Evolutionary conservation across 2,113 vertebrate species (phyloP), one percentile per base, ranked within the genome.

Genomic region (Butorides virescens): DNA sequence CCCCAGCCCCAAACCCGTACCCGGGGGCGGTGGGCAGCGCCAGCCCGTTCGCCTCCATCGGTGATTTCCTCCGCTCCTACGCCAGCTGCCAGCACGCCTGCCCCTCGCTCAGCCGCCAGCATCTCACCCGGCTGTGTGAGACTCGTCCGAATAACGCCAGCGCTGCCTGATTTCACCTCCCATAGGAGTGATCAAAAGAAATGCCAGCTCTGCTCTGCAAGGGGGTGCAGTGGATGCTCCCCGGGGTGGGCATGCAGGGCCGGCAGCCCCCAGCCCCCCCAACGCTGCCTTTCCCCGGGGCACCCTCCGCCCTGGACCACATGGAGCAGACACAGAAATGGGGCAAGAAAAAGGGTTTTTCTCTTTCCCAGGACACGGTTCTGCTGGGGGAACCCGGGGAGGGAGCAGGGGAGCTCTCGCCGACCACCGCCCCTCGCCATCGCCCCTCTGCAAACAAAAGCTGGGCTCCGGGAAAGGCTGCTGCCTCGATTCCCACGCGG

Each of bases 1-100:
- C n/a, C n/a, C n/a, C n/a, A n/a, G n/a, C n/a, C n/a, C n/a, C n/a
- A n/a, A n/a, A n/a, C n/a, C n/a, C n/a, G n/a, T 0, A 1, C 0
- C 3, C 19, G 0, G 0, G 4, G 34, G 26, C 61, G 9, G 3
- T 1, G 11, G 8, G 25, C 17, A 29, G 0, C 27, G 1, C 6
- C 0, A 7, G 5, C 2, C 4, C 8, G 0, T 13, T 42, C 25
- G 56, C 18, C 42, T 25, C 18, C 3, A 15, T 27, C 49, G 47
- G 29, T 25, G 4, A 37, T 36, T 46, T 65, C 55, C 42, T 71
- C 52, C 70, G 36, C 17, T 46, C 16, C 36, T 27, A 4, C 17
- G 65, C 21, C 1, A 11, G 16, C 32, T 13, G 52, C 18, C 56
- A 49, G 49, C 14, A 13, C 8, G 13, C 4, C 1, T 12, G 23